Percentiles rank a stretch among this genome's conserved stretches.
Evolutionary conservation across 2,888 invertebrate species (phyloP).

Genomic region (Capitulum mitella): DNA sequence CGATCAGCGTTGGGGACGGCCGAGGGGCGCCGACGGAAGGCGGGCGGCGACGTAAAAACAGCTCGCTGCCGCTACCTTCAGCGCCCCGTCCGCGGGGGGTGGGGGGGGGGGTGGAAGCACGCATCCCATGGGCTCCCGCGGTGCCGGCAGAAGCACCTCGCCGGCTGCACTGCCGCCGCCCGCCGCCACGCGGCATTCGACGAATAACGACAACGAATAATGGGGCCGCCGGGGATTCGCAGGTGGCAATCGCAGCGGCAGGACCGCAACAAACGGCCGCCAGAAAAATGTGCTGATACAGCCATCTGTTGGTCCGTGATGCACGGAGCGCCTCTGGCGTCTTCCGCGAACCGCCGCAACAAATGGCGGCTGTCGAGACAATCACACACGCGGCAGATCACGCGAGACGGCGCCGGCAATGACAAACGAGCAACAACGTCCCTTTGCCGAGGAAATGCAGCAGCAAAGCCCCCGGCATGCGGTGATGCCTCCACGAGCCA

Average conservation of each 20-base stretch:
- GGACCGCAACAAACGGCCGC: neutral
- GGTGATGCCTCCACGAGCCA: neutral
- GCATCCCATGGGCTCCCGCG: neutral
- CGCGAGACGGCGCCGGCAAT: neutral
- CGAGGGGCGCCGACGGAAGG: neutral
- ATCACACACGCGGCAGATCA: neutral
- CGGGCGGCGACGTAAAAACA: neutral
- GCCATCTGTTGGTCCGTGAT: neutral
- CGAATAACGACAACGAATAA: no score
- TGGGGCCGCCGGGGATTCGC: no score
- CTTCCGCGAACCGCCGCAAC: neutral
- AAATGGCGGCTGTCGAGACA: neutral
- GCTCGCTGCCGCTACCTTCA: neutral
- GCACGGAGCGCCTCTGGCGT: neutral
- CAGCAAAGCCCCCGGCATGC: neutral
- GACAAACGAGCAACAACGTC: no score
- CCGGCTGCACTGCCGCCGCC: neutral
- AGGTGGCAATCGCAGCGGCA: neutral
- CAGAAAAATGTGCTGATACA: neutral
- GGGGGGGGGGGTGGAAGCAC: neutral
- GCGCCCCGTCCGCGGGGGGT: neutral
- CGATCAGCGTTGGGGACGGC: neutral
- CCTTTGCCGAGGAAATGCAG: neutral
- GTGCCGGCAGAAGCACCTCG: neutral
- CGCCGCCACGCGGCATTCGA: neutral